A percentile compares a stretch with the other conserved stretches of the same genome.
These are phyloP conservation scores for Holothuria scabra DNA, from an alignment of 53 echinoderm and acorn worm genomes.

Conservation along the genomic window DNA sequence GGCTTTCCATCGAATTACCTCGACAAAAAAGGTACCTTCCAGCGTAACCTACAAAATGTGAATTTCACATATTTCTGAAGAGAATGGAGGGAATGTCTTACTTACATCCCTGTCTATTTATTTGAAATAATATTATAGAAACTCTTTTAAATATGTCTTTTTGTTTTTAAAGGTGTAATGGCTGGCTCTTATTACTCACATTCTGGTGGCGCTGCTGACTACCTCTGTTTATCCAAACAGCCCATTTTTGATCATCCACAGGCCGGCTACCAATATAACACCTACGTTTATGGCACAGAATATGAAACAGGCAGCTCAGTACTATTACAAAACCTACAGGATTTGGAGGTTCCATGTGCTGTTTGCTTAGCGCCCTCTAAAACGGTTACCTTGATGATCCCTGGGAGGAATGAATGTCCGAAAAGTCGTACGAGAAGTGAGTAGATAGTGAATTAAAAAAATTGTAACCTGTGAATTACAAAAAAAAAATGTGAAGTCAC, in stretches of 20 bases:
- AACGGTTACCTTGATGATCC: slow-evolving; percentile 33
- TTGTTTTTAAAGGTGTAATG: background rate
- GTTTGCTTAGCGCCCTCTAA: slow-evolving; percentile 25
- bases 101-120: background rate
- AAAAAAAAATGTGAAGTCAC: too few species aligned
- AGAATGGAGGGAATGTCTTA: background rate
- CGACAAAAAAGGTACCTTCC: too few species aligned
- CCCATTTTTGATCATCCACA: slow-evolving; percentile 12
- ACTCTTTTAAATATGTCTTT: background rate
- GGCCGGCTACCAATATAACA: slow-evolving; percentile 1
- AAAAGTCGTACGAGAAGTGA: too few species aligned
- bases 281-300: slow-evolving; percentile 27
- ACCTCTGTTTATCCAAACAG: slow-evolving; percentile 23
- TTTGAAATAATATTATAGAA: background rate
- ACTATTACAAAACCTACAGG: background rate
- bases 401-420: slow-evolving; percentile 35
- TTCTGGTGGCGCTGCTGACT: slow-evolving; percentile 23
- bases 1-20: too few species aligned
- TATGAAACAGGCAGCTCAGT: slow-evolving; percentile 5
- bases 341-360: slow-evolving; percentile 41
- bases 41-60: too few species aligned
- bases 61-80: too few species aligned
- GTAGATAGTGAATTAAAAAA: too few species aligned
- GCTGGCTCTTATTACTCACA: slow-evolving; percentile 32
- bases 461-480: too few species aligned